Evolutionary conservation across 1,140 invertebrate species (phyloP).

Genomic region (Drosophila navojoa): DNA sequence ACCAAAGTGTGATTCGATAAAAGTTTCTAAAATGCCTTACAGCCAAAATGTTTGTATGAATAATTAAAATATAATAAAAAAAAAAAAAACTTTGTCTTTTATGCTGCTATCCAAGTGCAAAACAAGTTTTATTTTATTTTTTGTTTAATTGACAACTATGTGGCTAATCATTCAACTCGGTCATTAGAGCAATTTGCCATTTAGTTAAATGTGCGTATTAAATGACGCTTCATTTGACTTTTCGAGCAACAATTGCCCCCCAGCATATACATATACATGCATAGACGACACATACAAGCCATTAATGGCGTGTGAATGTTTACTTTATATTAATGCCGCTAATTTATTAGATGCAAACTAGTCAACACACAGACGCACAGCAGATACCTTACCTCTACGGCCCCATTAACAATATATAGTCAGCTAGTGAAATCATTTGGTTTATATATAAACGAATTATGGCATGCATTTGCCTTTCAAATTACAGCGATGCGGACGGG

Average conservation of each 20-base stretch:
- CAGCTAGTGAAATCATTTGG: conserved; percentile 69
- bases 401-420: conserved; percentile 10
- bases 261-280: conserved; percentile 20
- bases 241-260: conserved; percentile 30
- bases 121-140: not conserved
- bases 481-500: conserved; percentile 13
- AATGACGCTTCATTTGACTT: conserved; percentile 69
- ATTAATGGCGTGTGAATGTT: conserved; percentile 57
- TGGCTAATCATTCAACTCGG: conserved; percentile 25
- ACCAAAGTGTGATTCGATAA: too few relatives aligned
- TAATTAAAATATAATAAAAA: not conserved
- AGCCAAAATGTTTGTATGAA: conserved; percentile 1
- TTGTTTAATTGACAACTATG: conserved; percentile 8
- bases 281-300: not conserved
- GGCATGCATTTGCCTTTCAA: conserved; percentile 55
- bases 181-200: conserved; percentile 59
- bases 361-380: conserved; percentile 4
- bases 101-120: not conserved
- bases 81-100: not conserved
- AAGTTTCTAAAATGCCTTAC: too few relatives aligned
- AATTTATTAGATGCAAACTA: conserved; percentile 55
- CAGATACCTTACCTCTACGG: not conserved
- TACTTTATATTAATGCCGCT: conserved; percentile 51
- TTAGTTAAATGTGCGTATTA: conserved; percentile 72
- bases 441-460: conserved; percentile 80